Percentiles rank a stretch among this genome's conserved stretches.
These are phyloP conservation scores for Globicephala melas DNA, from an alignment of 2,113 vertebrate species.

Conservation along the genomic window DNA sequence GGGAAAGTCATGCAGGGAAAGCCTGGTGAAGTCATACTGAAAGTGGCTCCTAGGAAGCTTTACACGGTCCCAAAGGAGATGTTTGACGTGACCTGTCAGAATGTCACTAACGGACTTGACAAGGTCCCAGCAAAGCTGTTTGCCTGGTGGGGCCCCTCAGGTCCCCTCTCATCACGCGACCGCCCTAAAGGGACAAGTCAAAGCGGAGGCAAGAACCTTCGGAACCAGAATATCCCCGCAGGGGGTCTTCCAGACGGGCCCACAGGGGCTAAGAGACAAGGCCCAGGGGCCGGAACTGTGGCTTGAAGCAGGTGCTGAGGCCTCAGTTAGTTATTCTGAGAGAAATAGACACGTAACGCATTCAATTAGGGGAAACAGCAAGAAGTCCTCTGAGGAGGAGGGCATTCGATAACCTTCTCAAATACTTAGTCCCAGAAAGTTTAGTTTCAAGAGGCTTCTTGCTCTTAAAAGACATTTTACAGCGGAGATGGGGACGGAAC, in stretches of 20 bases:
- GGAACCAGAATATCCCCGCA: neutral
- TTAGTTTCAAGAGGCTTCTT: conserved; percentile 36
- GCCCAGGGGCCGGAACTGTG: neutral
- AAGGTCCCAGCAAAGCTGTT: conserved; percentile 9
- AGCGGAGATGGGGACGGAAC: neutral
- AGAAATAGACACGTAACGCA: conserved; percentile 38
- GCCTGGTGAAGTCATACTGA: neutral
- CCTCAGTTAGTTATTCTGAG: conserved; percentile 53
- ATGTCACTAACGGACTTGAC: conserved; percentile 50
- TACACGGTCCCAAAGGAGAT: neutral
- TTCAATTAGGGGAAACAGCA: conserved; percentile 52
- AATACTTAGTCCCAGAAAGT: conserved; percentile 4
- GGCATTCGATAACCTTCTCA: neutral
- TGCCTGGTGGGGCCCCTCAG: neutral
- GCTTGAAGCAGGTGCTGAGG: neutral
- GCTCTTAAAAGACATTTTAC: neutral
- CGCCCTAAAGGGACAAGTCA: neutral
- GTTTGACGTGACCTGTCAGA: neutral
- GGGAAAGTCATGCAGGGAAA: neutral
- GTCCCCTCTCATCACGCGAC: neutral
- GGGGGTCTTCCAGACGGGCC: neutral
- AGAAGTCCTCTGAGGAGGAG: neutral
- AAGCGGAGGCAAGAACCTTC: neutral
- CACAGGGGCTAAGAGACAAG: rapidly evolving
- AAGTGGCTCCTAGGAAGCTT: neutral